phyloP scores from a whole-genome alignment of 2,113 vertebrate genomes.

The human region DNA sequence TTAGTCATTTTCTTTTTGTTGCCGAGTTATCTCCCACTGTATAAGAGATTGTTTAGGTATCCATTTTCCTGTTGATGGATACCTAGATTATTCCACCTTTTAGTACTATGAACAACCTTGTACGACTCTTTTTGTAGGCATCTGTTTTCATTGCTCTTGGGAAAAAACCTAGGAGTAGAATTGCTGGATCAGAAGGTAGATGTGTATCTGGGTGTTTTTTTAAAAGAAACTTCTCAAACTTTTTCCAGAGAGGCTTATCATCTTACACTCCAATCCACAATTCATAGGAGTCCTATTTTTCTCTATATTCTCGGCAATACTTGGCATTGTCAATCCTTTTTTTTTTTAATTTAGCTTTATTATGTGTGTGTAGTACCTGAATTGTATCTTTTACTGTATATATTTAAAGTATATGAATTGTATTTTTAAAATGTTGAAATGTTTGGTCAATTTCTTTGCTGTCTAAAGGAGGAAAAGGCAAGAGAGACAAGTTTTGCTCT shows the following conservation, averaged over 20 bases:
- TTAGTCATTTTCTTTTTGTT: not conserved
- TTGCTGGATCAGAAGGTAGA: not conserved
- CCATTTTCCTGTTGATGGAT: not conserved
- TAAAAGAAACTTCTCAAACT: not conserved
- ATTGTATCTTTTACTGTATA: not conserved
- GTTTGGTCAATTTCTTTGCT: not conserved
- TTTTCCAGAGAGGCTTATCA: not conserved
- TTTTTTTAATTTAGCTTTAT: not conserved
- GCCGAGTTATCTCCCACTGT: not conserved
- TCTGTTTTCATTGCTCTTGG: conserved; percentile 16
- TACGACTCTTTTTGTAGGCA: not conserved
- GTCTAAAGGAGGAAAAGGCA: not conserved
- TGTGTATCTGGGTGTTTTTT: not conserved
- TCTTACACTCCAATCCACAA: not conserved
- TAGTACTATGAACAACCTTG: not conserved
- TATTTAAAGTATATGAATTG: not conserved
- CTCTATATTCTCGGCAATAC: not conserved
- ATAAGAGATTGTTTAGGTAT: not conserved
- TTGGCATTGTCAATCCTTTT: not conserved
- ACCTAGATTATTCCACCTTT: not conserved
- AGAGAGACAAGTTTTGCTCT: not conserved
- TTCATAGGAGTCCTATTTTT: not conserved
- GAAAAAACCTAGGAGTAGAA: not conserved
- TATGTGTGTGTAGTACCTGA: not conserved
- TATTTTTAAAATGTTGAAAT: not conserved